These are phyloP conservation scores for Dione vanillae DNA, from an alignment of 2,888 invertebrate genomes.

Conservation along the genomic window DNA sequence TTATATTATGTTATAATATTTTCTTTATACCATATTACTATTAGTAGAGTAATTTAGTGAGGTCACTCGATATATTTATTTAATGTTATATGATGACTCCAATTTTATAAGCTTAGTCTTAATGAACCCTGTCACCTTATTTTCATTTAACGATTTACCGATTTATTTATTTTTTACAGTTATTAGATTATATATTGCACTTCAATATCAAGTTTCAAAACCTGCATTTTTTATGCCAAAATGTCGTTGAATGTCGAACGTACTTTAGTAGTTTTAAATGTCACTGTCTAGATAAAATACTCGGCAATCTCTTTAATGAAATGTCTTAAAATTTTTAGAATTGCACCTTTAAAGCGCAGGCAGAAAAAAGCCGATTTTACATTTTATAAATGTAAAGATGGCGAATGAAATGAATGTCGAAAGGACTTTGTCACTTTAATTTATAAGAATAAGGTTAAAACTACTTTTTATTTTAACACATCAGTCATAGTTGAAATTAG, in stretches of 20 bases:
- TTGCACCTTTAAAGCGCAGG: background rate
- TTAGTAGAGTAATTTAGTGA: no score
- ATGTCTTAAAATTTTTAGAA: background rate
- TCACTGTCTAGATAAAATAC: background rate
- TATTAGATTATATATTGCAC: no score
- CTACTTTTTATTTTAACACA: background rate
- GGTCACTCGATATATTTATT: no score
- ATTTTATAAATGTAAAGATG: background rate
- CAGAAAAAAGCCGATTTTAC: background rate
- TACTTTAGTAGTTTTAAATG: no score
- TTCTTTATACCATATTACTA: background rate
- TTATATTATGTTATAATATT: background rate
- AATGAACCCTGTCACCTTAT: no score
- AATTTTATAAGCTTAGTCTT: no score
- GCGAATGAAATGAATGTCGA: background rate
- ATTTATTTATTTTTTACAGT: no score
- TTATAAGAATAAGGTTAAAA: background rate
- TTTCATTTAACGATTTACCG: no score
- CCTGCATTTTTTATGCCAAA: no score
- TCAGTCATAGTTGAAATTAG: background rate
- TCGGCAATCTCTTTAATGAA: background rate
- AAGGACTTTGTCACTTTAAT: background rate
- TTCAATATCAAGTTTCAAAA: no score
- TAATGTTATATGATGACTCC: no score
- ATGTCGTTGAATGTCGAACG: no score